Evolutionary conservation across 2,888 invertebrate species (phyloP), one percentile per base, ranked within the genome.

Genomic region (Xestia ashworthii): DNA sequence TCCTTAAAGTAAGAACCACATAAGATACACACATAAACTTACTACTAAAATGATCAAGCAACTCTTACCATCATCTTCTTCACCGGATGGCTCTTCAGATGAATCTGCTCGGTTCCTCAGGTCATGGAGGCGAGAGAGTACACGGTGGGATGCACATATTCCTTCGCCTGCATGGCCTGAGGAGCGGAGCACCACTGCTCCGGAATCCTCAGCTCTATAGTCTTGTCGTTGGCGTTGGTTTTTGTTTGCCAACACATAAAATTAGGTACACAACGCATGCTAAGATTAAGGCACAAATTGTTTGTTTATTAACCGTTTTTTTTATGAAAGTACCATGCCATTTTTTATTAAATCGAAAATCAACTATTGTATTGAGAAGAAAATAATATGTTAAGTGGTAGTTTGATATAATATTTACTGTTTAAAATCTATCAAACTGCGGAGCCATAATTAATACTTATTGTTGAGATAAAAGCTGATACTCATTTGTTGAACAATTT

Each of bases 121-220:
- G 96, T 96, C 96, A 96, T 96, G 95, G 94, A 96, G 96, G 96
- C 96, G 96, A 96, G 96, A 96, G 96, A 96, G 96, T 96, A 96
- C 96, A 95, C 93, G 88, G 93, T 94, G 93, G 92, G 87, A 92
- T 95, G 96, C 96, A 96, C 95, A 96, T 96, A 96, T 96, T 96
- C 96, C 96, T 96, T 96, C 96, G 96, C 96, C 92, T 96, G 94
- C 96, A 95, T 96, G 94, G 92, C 96, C 96, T 95, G 93, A 95
- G 93, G 94, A 96, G 91, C 95, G 88, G 91, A 93, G 95, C 95
- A 93, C 87, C 80, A 82, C 90, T 83, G 74, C 76, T 83, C 84
- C 84, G 78, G 83, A 50, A 77, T 78, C 44, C 71, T 74, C 75
- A 25, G 55, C 62, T 58, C 8, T 68, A 38, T 32, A 46, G 8